These are phyloP conservation scores for Etheostoma spectabile DNA, from an alignment of 2,113 vertebrate species.

Conservation along the genomic window DNA sequence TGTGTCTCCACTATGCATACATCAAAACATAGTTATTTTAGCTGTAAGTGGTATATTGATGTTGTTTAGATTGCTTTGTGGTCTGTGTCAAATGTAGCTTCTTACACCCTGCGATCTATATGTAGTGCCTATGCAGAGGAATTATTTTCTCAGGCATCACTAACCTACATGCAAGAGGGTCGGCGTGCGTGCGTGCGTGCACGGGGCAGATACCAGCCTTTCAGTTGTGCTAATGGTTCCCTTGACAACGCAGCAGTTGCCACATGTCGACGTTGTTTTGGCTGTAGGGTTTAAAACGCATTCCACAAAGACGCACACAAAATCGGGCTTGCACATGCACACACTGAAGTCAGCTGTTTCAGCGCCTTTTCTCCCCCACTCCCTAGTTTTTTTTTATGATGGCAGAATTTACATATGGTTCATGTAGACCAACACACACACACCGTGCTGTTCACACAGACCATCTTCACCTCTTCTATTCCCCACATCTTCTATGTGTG, in stretches of 20 bases:
- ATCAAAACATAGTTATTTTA: constrained; percentile 9
- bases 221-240: constrained; percentile 68
- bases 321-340: neutral
- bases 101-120: neutral
- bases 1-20: neutral
- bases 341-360: constrained; percentile 42
- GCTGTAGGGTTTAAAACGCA: constrained; percentile 42
- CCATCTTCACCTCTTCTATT: constrained; percentile 13
- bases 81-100: neutral
- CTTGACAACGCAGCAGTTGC: constrained; percentile 73
- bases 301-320: constrained; percentile 10
- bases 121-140: constrained; percentile 17
- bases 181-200: neutral
- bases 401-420: neutral
- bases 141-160: constrained; percentile 31
- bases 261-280: constrained; percentile 35
- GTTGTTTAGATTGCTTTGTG: neutral
- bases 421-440: neutral
- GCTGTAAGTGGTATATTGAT: neutral
- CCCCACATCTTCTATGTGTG: neutral
- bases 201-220: constrained; percentile 42
- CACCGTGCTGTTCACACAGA: neutral
- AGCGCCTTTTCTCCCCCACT: neutral
- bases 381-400: neutral
- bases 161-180: neutral